These are phyloP conservation scores for Falcaria lacertinaria DNA, from an alignment of 2,888 invertebrate genomes.

Conservation along the genomic window DNA sequence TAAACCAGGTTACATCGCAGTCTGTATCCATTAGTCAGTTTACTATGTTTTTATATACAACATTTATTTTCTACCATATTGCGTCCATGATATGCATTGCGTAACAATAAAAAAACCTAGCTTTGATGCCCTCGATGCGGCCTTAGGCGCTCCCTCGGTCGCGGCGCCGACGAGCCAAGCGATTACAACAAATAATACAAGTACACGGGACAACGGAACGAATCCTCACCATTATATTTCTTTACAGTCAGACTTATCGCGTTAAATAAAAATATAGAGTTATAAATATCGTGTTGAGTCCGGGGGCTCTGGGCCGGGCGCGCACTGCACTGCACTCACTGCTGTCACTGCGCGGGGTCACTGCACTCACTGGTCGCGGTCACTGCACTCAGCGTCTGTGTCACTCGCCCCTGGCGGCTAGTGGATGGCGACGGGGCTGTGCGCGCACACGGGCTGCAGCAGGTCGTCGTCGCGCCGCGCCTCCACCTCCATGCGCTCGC, in stretches of 20 bases:
- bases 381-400: slow-evolving; percentile 8
- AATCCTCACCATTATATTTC: slow-evolving; percentile 60
- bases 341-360: slow-evolving; percentile 2
- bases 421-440: slow-evolving; percentile 96
- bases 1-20: slow-evolving; percentile 70
- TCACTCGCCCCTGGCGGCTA: slow-evolving; percentile 30
- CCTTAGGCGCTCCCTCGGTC: slow-evolving; percentile 46
- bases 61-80: slow-evolving; percentile 80
- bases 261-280: slow-evolving; percentile 76
- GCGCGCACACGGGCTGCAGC: slow-evolving; percentile 88
- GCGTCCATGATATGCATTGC: slow-evolving; percentile 80
- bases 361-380: no score
- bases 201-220: slow-evolving; percentile 65
- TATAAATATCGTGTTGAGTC: slow-evolving; percentile 72
- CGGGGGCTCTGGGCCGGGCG: slow-evolving; percentile 27
- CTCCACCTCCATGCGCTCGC: slow-evolving; percentile 87
- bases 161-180: slow-evolving; percentile 74
- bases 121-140: slow-evolving; percentile 67
- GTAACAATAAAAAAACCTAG: slow-evolving; percentile 79
- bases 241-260: slow-evolving; percentile 77
- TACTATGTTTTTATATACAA: slow-evolving; percentile 75
- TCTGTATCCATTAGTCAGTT: slow-evolving; percentile 72
- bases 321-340: slow-evolving; percentile 12
- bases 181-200: slow-evolving; percentile 68
- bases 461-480: slow-evolving; percentile 78